Evolutionary conservation across 2,113 vertebrate species (phyloP), one percentile per base, ranked within the genome.

Genomic region (Struthio camelus): DNA sequence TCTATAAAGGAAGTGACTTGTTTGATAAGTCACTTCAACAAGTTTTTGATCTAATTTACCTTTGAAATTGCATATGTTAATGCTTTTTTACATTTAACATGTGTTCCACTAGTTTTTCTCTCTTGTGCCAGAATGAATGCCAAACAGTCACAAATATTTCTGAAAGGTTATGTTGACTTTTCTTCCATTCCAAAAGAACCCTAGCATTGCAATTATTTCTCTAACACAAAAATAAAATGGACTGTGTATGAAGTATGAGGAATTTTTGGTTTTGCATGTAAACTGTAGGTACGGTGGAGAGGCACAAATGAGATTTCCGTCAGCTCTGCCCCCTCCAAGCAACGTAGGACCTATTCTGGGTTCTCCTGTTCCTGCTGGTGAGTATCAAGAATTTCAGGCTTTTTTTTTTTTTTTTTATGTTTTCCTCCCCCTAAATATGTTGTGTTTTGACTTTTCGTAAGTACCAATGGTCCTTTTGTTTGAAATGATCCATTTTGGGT

Each of bases 251-350:
- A 88, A 51, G 6, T 12, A 5, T 66, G 64, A 54, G 40, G 32
- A 91, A 65, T 44, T 66, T 83, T 46, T 87, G 17, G 25, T 32
- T 97, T 82, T 96, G 3, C 69, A 58, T 44, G 62, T 69, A 48
- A 93, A 96, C 51, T 92, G 90, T 5, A 99, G 99, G 96, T 99
- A 99, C 25, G 99, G 99, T 40, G 99, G 99, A 93, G 99, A 99
- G 97, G 99, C 99, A 65, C 99, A 99, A 96, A 99, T 99, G 99
- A 98, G 99, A 87, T 99, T 99, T 94, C 98, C 99, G 2, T 96
- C 99, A 64, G 96, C 98, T 75, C 90, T 99, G 61, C 92, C 98
- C 8, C 94, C 98, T 88, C 98, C 99, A 23, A 99, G 98, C 87
- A 99, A 97, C 1, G 97, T 99, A 18, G 99, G 99, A 44, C 98